Percentiles rank a stretch among this genome's conserved stretches.
Conservation (phyloP, 2,888 invertebrate genomes). For the Macropis europaea region DNA sequence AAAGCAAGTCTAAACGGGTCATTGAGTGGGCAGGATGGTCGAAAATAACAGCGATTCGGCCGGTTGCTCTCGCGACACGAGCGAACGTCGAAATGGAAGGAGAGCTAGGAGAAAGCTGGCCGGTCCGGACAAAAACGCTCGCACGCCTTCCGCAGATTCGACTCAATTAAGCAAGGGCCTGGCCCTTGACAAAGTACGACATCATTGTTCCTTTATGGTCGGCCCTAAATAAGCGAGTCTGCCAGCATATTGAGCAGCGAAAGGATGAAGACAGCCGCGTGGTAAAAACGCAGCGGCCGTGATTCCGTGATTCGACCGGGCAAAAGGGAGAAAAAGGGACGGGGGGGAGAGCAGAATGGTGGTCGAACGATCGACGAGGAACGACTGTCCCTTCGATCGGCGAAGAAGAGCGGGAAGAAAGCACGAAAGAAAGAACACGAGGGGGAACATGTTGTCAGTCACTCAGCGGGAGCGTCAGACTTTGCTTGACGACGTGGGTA, state of each 20-base stretch:
- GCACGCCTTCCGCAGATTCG: constrained; percentile 67
- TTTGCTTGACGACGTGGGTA: constrained; percentile 40
- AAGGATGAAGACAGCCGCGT: constrained; percentile 66
- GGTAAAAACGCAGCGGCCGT: constrained; percentile 52
- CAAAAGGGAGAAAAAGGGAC: constrained; percentile 19
- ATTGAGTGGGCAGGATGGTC: not conserved
- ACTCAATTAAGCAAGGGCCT: constrained; percentile 74
- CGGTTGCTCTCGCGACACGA: not conserved
- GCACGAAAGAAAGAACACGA: constrained; percentile 33
- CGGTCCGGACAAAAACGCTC: constrained; percentile 49
- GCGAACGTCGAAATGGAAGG: not conserved
- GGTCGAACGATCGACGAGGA: not conserved
- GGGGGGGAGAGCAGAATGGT: not conserved
- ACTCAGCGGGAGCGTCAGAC: constrained; percentile 62
- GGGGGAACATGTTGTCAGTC: constrained; percentile 69
- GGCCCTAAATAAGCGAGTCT: constrained; percentile 72
- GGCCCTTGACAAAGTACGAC: constrained; percentile 75
- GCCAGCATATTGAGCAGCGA: constrained; percentile 71
- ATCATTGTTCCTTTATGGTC: constrained; percentile 75
- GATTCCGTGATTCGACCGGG: constrained; percentile 26
- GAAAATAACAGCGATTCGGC: not conserved
- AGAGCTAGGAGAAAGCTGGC: constrained; percentile 23
- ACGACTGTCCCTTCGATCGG: constrained; percentile 10
- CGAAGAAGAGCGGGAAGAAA: constrained; percentile 24
- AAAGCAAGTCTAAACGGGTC: too few species aligned